A percentile compares a stretch with the other conserved stretches of the same genome.
These are phyloP conservation scores for Hystrix brachyura DNA, from an alignment of 2,113 vertebrate species.

Conservation along the genomic window DNA sequence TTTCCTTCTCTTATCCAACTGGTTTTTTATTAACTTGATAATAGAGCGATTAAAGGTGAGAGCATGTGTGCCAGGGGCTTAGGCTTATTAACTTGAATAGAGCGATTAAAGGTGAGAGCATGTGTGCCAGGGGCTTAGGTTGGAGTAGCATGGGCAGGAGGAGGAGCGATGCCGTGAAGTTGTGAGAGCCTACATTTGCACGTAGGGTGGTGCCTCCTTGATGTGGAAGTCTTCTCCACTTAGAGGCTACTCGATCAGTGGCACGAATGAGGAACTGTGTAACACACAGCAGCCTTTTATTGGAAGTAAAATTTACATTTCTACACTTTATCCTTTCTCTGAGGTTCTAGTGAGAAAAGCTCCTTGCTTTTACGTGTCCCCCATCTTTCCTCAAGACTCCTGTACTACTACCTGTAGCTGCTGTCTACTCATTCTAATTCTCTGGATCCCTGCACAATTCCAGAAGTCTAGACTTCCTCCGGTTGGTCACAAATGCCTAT, in stretches of 20 bases:
- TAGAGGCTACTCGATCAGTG: neutral
- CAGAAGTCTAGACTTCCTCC: neutral
- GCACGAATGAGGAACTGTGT: neutral
- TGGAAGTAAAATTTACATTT: neutral
- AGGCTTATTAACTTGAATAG: neutral
- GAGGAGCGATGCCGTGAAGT: neutral
- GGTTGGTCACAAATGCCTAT: neutral
- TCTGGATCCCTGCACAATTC: neutral
- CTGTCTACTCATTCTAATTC: neutral
- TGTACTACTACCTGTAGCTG: neutral
- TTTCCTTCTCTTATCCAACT: neutral
- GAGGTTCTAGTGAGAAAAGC: neutral
- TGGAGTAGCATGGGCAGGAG: neutral
- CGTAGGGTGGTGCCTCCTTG: neutral
- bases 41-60: neutral
- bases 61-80: neutral
- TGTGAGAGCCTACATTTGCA: neutral
- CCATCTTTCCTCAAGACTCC: neutral
- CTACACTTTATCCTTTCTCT: neutral
- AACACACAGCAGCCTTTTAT: neutral
- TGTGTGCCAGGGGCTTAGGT: neutral
- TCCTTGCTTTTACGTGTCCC: no score
- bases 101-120: neutral
- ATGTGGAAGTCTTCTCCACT: neutral
- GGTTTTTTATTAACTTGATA: conserved; percentile 23